Conservation (phyloP, 2,888 invertebrate species). For the Biston stratarius region DNA sequence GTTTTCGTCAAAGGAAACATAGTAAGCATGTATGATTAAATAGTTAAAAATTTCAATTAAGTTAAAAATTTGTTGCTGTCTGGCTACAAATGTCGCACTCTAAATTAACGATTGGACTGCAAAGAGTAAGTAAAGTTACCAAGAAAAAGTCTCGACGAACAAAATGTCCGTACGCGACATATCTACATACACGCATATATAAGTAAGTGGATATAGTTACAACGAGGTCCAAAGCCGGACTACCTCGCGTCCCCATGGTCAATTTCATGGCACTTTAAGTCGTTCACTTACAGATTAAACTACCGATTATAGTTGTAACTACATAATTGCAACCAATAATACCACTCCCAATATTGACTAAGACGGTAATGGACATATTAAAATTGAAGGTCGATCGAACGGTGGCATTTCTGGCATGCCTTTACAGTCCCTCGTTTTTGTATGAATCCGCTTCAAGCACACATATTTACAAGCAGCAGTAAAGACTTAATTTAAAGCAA, state of each 20-base stretch:
- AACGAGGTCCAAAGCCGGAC: slow-evolving; percentile 57
- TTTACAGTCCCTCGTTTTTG: slow-evolving; percentile 30
- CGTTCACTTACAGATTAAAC: slow-evolving; percentile 41
- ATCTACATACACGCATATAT: slow-evolving; percentile 14
- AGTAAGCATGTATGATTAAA: neutral
- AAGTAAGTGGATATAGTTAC: neutral
- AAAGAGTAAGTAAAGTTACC: slow-evolving; percentile 38
- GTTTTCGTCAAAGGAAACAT: too few species aligned
- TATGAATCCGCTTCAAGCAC: slow-evolving; percentile 11
- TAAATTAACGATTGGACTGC: slow-evolving; percentile 30
- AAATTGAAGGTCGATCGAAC: slow-evolving; percentile 41
- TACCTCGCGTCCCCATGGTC: slow-evolving; percentile 70
- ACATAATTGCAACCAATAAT: slow-evolving; percentile 39
- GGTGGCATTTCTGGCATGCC: slow-evolving; percentile 41
- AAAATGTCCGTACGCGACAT: slow-evolving; percentile 17
- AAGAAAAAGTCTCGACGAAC: slow-evolving; percentile 42
- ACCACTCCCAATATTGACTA: slow-evolving; percentile 34
- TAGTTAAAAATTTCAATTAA: neutral
- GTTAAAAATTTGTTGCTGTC: neutral
- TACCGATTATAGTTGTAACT: slow-evolving; percentile 38
- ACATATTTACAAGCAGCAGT: neutral
- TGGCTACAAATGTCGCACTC: slow-evolving; percentile 22
- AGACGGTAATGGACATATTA: slow-evolving; percentile 29
- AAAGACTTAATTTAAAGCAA: neutral
- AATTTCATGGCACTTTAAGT: slow-evolving; percentile 67